These are phyloP conservation scores for fruit fly (Drosophila melanogaster) DNA, from an alignment of 1,140 invertebrate genomes.

Conservation along the genomic window DNA sequence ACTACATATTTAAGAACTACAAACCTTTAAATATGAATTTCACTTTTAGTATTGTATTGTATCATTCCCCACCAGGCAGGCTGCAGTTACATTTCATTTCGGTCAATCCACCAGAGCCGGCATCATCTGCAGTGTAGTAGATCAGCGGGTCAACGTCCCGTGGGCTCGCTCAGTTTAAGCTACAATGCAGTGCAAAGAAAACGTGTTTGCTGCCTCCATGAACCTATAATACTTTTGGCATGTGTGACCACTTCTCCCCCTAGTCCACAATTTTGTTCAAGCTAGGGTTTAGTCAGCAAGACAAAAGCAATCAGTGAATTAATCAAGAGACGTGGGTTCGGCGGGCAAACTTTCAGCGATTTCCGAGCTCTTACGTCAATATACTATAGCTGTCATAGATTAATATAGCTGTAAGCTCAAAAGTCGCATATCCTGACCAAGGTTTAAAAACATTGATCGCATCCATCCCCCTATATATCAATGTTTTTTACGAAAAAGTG, in stretches of 20 bases:
- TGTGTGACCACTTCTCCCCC: neutral
- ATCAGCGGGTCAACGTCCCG: constrained; percentile 45
- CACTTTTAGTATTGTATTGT: too few relatives aligned
- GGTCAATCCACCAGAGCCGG: neutral
- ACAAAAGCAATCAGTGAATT: constrained; percentile 3
- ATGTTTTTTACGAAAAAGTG: neutral
- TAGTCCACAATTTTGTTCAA: constrained; percentile 8
- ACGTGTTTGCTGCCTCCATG: constrained; percentile 31
- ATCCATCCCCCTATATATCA: neutral
- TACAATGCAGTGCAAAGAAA: constrained; percentile 14
- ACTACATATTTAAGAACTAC: neutral
- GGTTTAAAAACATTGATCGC: constrained; percentile 1
- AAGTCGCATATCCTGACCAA: constrained; percentile 5
- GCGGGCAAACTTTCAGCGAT: constrained; percentile 10
- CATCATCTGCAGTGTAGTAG: constrained; percentile 33
- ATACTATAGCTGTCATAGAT: too few relatives aligned
- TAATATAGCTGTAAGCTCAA: neutral
- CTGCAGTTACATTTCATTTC: constrained; percentile 1
- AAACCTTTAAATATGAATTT: neutral
- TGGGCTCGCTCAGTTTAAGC: constrained; percentile 22
- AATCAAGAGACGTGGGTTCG: constrained; percentile 1
- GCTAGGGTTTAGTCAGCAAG: neutral
- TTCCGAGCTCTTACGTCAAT: constrained; percentile 22
- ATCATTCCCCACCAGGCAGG: neutral
- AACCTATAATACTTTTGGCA: constrained; percentile 35